Percentiles rank a stretch among this genome's conserved stretches.
These are phyloP conservation scores for Mechanitis messenoides DNA, from an alignment of 2,888 invertebrate species.

Conservation along the genomic window DNA sequence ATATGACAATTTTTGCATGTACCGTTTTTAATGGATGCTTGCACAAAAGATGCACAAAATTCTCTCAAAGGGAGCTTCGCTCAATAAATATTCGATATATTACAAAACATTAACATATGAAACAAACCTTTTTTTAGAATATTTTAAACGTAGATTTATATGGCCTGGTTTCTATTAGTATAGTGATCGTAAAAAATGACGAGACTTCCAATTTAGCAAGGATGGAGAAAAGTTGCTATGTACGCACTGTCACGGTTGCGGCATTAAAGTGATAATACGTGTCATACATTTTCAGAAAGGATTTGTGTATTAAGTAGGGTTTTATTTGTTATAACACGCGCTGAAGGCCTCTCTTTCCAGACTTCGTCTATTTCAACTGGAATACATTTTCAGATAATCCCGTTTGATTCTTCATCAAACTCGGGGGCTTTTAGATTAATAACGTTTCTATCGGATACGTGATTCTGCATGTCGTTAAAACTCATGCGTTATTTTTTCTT, in stretches of 20 bases:
- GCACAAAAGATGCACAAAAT: no score
- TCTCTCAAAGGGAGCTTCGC: no score
- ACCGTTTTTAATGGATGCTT: no score
- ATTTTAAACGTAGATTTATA: no score
- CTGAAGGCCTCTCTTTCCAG: slow-evolving; percentile 44
- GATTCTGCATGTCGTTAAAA: slow-evolving; percentile 15
- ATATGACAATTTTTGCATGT: no score
- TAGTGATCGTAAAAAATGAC: slow-evolving; percentile 11
- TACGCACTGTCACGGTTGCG: slow-evolving; percentile 67
- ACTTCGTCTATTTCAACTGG: slow-evolving; percentile 29
- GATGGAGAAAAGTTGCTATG: slow-evolving; percentile 57
- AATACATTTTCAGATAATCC: slow-evolving; percentile 31
- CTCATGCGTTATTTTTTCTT: not conserved
- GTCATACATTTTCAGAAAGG: slow-evolving; percentile 68
- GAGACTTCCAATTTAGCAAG: slow-evolving; percentile 19
- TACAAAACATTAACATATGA: no score
- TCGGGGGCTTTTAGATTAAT: slow-evolving; percentile 19
- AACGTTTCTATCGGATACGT: slow-evolving; percentile 18
- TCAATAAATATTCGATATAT: no score
- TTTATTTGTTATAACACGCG: slow-evolving; percentile 72
- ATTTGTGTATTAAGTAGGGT: slow-evolving; percentile 71
- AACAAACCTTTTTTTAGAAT: no score
- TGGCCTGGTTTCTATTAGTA: no score
- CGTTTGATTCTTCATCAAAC: slow-evolving; percentile 27
- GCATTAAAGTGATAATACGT: slow-evolving; percentile 70